phyloP scores from a whole-genome alignment of 2,113 vertebrate species.

The Solea senegalensis region DNA sequence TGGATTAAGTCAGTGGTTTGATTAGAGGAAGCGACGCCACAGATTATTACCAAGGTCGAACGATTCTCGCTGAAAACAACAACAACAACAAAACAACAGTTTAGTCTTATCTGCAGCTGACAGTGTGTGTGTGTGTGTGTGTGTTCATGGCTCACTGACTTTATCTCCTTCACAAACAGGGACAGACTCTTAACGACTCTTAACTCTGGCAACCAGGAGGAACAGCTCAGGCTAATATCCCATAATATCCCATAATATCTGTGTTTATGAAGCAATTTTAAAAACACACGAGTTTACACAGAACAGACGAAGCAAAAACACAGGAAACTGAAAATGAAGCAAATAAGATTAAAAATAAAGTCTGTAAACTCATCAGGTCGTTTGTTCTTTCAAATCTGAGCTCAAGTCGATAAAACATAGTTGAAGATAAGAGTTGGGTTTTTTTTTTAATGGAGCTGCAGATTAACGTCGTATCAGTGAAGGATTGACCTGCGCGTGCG shows the following conservation, averaged over 20 bases:
- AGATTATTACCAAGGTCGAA: constrained; percentile 68
- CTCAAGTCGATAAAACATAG: too few relatives aligned
- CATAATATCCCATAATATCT: constrained; percentile 19
- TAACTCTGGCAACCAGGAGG: constrained; percentile 19
- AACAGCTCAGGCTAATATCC: constrained; percentile 42
- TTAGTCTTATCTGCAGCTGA: constrained; percentile 38
- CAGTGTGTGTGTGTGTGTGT: constrained; percentile 1
- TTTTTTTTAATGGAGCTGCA: too few relatives aligned
- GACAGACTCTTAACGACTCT: constrained; percentile 7
- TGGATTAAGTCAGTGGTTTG: constrained; percentile 72
- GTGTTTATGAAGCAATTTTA: too few relatives aligned
- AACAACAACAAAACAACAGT: constrained; percentile 61
- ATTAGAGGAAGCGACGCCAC: constrained; percentile 66
- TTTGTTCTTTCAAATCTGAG: too few relatives aligned
- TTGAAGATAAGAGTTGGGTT: too few relatives aligned
- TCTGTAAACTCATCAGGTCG: too few relatives aligned
- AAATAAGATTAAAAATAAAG: too few relatives aligned
- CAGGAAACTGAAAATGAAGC: too few relatives aligned
- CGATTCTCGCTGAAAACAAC: constrained; percentile 61
- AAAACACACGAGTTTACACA: too few relatives aligned
- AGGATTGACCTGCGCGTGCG: too few relatives aligned
- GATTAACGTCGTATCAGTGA: too few relatives aligned
- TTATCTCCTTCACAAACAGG: constrained; percentile 63
- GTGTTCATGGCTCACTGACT: constrained; percentile 58
- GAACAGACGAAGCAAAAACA: too few relatives aligned